phyloP scores from a whole-genome alignment of 2,113 vertebrate species.

The Sigmodon hispidus region DNA sequence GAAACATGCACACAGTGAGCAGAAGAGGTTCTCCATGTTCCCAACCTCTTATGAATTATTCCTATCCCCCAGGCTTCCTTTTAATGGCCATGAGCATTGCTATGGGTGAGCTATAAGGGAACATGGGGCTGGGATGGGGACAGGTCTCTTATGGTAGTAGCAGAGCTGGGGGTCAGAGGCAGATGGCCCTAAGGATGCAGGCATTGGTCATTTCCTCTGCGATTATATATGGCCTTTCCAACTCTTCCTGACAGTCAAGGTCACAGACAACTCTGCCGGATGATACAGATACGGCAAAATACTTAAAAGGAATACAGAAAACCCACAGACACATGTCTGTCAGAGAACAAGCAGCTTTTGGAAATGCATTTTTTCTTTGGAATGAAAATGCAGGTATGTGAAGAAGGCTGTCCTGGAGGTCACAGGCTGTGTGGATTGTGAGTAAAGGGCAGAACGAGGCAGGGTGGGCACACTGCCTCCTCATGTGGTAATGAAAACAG shows the following conservation, averaged over 20 bases:
- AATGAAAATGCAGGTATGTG: background rate
- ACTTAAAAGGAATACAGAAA: background rate
- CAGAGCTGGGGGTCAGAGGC: background rate
- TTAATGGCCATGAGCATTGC: background rate
- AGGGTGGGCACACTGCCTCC: fast-evolving
- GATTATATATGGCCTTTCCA: fast-evolving
- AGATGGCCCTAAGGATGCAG: background rate
- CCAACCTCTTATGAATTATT: background rate
- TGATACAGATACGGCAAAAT: fast-evolving
- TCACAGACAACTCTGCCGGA: fast-evolving
- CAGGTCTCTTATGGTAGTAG: background rate
- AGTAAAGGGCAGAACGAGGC: background rate
- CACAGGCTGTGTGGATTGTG: fast-evolving
- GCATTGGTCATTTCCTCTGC: fast-evolving
- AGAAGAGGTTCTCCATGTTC: fast-evolving
- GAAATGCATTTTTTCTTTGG: too few relatives aligned
- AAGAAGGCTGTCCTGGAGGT: background rate
- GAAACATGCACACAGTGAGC: fast-evolving
- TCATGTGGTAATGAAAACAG: background rate
- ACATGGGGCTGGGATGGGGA: background rate
- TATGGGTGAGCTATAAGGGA: fast-evolving
- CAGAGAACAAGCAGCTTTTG: background rate
- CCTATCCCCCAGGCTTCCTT: background rate
- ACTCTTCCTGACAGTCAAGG: background rate
- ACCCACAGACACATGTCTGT: fast-evolving